Evolutionary conservation across 2,113 vertebrate genomes (phyloP), one percentile per base, ranked within the genome.

Genomic region (Xenopus laevis): DNA sequence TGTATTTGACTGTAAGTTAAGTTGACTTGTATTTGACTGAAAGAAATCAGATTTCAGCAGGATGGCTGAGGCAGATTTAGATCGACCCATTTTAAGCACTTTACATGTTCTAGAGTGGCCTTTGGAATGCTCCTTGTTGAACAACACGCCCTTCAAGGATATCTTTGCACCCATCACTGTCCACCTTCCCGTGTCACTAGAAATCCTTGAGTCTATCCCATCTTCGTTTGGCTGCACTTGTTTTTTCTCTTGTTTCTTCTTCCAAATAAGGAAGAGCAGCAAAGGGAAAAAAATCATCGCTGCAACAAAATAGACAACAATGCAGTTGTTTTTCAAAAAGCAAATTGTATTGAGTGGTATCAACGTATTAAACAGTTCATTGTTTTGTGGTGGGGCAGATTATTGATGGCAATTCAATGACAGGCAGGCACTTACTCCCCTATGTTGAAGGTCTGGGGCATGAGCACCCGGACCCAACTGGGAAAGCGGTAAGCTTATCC

Each of bases 41-140:
- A 52, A 17, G 17, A 79, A 82, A 7, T 83, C 77, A 6, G 72
- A 65, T 9, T 59, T 75, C 20, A 76, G 74, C 61, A 91, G 80
- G 7, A 86, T 27, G 7, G 91, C 86, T 0, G 83, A 79, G 1
- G 90, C 90, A 0, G 91, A 92, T 77, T 84, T 89, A 1, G 88
- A 81, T 45, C 86, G 76, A 73, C 78, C 77, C 16, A 10, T 50
- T 47, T 50, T 0, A 33, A 0, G 13, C 1, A 20, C n/a, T 1
- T 44, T 65, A 21, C 6, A 4, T 30, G 17, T 58, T 64, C 10
- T n/a, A 64, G 44, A 23, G 7, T 9, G 11, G 18, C 23, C 33
- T 12, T 50, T 18, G 17, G 53, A 13, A 58, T 13, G 13, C 17
- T 23, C 16, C 59, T 16, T 17, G 44, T 68, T 60, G 10, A 18